These are phyloP conservation scores for Megaleporinus macrocephalus DNA, from an alignment of 2,113 vertebrate genomes.

Conservation along the genomic window DNA sequence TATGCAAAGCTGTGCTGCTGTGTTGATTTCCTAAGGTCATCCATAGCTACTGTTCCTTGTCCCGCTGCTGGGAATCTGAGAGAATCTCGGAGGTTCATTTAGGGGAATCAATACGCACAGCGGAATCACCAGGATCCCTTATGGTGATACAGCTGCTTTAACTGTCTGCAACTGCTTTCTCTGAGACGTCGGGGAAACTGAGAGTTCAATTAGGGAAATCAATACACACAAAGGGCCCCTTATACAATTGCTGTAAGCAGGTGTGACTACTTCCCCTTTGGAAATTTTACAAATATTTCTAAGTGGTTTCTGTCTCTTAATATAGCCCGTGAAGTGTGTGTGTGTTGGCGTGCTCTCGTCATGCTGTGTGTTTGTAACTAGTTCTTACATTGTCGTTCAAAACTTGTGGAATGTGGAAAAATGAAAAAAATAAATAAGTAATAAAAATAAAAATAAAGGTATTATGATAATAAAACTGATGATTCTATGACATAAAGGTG, in stretches of 20 bases:
- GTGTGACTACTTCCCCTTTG: background rate
- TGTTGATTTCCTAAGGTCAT: background rate
- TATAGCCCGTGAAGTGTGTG: background rate
- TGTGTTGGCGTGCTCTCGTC: no score
- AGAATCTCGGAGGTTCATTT: background rate
- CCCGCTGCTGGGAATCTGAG: background rate
- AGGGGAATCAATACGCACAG: background rate
- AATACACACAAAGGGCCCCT: background rate
- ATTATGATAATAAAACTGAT: no score
- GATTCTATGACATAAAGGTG: no score
- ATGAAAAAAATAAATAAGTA: no score
- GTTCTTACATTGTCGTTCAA: no score
- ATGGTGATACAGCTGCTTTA: background rate
- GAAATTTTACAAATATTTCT: background rate
- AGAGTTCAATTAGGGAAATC: background rate
- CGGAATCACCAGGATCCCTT: background rate
- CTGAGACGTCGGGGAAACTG: background rate
- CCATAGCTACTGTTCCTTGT: background rate
- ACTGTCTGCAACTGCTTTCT: background rate
- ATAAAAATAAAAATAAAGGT: no score
- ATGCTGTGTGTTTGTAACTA: no score
- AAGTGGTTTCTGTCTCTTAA: background rate
- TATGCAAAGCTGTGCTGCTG: background rate
- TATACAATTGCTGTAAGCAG: background rate
- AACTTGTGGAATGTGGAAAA: no score